These are phyloP conservation scores for Phataginus tetradactyla DNA, from an alignment of 2,797 vertebrate genomes.

Conservation along the genomic window DNA sequence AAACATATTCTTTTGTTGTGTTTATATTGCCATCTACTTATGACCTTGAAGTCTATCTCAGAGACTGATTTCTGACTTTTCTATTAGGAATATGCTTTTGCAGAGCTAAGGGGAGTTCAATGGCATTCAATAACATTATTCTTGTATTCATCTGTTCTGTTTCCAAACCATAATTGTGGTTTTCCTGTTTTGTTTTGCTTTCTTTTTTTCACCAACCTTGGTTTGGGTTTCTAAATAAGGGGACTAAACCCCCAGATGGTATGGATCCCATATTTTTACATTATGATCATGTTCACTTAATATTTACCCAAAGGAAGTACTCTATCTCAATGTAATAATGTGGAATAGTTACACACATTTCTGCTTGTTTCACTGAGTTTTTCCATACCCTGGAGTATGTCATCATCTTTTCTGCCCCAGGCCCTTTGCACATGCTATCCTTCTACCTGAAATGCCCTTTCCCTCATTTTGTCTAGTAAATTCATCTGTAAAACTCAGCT, in stretches of 20 bases:
- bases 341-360: background rate
- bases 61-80: background rate
- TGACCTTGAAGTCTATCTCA: background rate
- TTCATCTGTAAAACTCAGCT: conserved; percentile 30
- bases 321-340: conserved; percentile 21
- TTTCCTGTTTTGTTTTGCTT: background rate
- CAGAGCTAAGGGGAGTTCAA: background rate
- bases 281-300: conserved; percentile 13
- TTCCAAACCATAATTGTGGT: background rate
- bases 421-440: background rate
- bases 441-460: background rate
- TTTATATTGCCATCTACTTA: background rate
- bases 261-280: background rate
- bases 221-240: conserved; percentile 24
- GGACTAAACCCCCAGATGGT: background rate
- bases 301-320: background rate
- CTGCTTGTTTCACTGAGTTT: conserved; percentile 1
- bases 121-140: background rate
- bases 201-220: background rate
- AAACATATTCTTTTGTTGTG: background rate
- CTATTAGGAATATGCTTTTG: background rate
- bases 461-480: background rate
- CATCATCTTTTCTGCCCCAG: background rate
- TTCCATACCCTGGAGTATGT: background rate
- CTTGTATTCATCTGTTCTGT: background rate